Conservation (phyloP, 2,113 vertebrate species). For the Bathybates hornii region DNA sequence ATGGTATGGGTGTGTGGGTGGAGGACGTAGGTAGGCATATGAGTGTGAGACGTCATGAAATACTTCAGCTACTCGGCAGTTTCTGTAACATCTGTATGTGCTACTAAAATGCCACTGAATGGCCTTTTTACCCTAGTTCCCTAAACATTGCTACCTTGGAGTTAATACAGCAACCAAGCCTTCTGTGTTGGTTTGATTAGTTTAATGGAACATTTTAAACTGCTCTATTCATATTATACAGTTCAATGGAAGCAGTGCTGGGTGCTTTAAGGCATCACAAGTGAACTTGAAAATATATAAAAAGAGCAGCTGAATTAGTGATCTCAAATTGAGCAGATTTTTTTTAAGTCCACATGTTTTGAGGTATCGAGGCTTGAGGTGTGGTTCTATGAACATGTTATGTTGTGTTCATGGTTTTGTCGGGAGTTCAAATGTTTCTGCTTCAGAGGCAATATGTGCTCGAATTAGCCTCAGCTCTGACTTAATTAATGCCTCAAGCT, state of each 20-base stretch:
- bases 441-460: not conserved
- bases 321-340: not conserved
- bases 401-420: not conserved
- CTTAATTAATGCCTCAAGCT: not conserved
- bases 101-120: not conserved
- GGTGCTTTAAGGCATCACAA: not conserved
- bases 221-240: not conserved
- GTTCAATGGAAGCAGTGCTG: not conserved
- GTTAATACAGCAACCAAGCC: not conserved
- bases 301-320: not conserved
- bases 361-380: not conserved
- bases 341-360: not conserved
- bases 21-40: constrained; percentile 14
- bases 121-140: not conserved
- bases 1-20: constrained; percentile 58
- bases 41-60: not conserved
- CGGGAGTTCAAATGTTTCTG: not conserved
- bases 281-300: not conserved
- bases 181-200: not conserved
- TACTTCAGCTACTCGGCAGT: not conserved
- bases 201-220: not conserved
- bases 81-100: not conserved
- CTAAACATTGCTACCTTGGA: not conserved
- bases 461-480: not conserved
- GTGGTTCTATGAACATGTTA: not conserved